Evolutionary conservation across 2,797 vertebrate species (phyloP).

Genomic region (Lates japonicus): DNA sequence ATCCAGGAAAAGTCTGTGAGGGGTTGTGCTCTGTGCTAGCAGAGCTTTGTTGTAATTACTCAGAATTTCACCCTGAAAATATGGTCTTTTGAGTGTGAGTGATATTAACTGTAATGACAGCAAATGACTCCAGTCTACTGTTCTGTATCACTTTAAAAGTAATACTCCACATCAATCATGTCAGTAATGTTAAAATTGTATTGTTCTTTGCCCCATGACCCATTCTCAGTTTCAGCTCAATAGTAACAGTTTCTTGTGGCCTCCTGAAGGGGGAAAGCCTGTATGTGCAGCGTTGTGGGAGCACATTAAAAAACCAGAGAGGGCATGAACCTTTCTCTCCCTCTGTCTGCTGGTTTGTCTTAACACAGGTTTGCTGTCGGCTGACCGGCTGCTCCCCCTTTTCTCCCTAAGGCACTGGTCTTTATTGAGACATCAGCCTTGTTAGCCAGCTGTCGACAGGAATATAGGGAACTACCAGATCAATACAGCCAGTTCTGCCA

Average conservation of each 20-base stretch:
- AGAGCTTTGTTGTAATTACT: conserved; percentile 13
- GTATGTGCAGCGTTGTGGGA: background rate
- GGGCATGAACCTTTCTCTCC: conserved; percentile 30
- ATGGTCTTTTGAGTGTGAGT: background rate
- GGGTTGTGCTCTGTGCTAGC: background rate
- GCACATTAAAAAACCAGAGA: conserved; percentile 23
- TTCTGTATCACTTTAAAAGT: background rate
- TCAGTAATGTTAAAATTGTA: background rate
- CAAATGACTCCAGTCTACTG: background rate
- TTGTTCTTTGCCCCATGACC: background rate
- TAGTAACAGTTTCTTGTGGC: background rate
- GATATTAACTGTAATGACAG: too few relatives aligned
- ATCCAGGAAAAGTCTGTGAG: background rate
- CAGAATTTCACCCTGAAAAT: conserved; percentile 18
- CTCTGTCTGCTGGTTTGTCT: conserved; percentile 34
- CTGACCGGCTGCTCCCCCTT: conserved; percentile 4
- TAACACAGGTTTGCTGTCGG: conserved; percentile 39
- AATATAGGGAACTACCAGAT: conserved; percentile 67
- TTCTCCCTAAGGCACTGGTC: conserved; percentile 43
- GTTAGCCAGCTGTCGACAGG: conserved; percentile 75
- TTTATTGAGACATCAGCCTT: conserved; percentile 81
- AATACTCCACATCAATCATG: background rate
- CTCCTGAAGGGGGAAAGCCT: background rate
- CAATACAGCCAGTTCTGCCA: conserved; percentile 61
- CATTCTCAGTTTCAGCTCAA: background rate